These are phyloP conservation scores for Drosophila mojavensis DNA, from an alignment of 1,140 invertebrate species.

Conservation along the genomic window DNA sequence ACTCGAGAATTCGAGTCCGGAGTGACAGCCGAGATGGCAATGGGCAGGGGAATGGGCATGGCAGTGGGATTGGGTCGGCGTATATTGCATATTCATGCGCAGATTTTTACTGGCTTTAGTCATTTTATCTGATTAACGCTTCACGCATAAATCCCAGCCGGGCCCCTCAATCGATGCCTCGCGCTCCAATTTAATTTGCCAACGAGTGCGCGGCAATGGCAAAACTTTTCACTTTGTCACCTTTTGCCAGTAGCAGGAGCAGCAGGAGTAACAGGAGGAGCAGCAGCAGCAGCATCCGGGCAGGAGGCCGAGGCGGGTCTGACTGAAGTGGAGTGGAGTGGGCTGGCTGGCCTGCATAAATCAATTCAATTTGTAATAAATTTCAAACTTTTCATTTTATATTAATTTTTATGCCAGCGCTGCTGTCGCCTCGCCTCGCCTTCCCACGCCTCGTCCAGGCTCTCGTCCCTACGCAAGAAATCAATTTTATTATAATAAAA, in stretches of 20 bases:
- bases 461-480: constrained; percentile 49
- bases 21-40: not conserved
- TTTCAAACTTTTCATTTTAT: constrained; percentile 83
- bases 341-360: constrained; percentile 56
- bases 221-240: constrained; percentile 78
- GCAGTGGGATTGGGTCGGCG: not conserved
- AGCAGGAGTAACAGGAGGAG: too few relatives aligned
- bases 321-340: not conserved
- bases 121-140: constrained; percentile 75
- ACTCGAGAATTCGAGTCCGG: constrained; percentile 1
- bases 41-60: constrained; percentile 2
- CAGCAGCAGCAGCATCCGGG: too few relatives aligned
- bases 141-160: constrained; percentile 38
- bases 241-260: constrained; percentile 37
- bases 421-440: constrained; percentile 28
- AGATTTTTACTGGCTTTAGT: constrained; percentile 40
- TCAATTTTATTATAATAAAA: constrained; percentile 83
- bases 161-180: constrained; percentile 38
- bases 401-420: constrained; percentile 78
- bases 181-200: constrained; percentile 67
- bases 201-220: constrained; percentile 22
- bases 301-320: too few relatives aligned
- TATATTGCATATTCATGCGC: constrained; percentile 45
- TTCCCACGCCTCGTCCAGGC: too few relatives aligned
- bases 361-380: constrained; percentile 83